A percentile compares a stretch with the other conserved stretches of the same genome.
These are phyloP conservation scores for Anolis carolinensis DNA, from an alignment of 2,113 vertebrate genomes.

Conservation along the genomic window DNA sequence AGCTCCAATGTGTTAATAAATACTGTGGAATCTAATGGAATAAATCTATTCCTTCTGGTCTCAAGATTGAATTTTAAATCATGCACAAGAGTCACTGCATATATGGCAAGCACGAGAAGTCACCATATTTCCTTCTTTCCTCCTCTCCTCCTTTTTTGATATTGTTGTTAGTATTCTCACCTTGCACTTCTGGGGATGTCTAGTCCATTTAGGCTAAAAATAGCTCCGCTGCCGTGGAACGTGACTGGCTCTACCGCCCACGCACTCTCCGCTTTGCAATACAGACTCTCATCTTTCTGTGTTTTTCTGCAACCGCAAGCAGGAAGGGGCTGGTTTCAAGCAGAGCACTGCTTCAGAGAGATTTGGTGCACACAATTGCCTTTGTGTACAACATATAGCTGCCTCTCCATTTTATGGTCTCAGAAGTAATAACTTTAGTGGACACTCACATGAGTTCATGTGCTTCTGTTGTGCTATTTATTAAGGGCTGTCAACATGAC, in stretches of 20 bases:
- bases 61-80: background rate
- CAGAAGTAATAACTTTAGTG: background rate
- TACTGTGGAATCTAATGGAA: background rate
- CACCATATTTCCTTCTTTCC: background rate
- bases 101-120: slow-evolving; percentile 6
- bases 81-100: slow-evolving; percentile 27
- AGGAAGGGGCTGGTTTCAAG: background rate
- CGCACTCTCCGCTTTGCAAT: background rate
- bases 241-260: slow-evolving; percentile 46
- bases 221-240: slow-evolving; percentile 50
- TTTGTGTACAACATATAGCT: background rate
- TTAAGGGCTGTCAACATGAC: background rate
- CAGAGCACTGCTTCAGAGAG: background rate
- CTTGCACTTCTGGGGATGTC: slow-evolving; percentile 41
- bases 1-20: background rate
- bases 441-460: fast-evolving
- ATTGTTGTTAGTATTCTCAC: background rate
- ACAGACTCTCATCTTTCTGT: slow-evolving; percentile 34
- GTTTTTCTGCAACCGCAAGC: slow-evolving; percentile 34
- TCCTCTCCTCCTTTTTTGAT: background rate
- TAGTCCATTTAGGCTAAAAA: slow-evolving; percentile 50
- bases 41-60: fast-evolving
- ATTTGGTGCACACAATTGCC: background rate
- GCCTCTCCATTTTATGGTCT: background rate
- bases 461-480: background rate